Base-by-base conservation (phyloP, 2,888 invertebrate species). In the Argyresthia goedartella region DNA sequence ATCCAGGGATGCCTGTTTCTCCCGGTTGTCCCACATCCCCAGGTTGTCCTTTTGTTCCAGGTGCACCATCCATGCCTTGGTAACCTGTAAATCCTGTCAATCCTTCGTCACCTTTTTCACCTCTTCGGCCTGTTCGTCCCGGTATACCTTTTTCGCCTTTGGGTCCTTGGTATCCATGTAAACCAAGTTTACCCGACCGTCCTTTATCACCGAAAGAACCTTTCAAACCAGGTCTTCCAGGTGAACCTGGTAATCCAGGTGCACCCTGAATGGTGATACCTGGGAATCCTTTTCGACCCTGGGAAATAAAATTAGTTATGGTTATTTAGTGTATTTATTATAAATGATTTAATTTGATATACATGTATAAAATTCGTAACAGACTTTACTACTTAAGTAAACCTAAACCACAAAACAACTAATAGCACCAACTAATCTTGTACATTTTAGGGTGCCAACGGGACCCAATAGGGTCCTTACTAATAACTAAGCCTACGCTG, bases 171-270 rank as follows among this genome's bases (percentile, higher is more conserved):
- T 56, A 57, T 4, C 87, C 87, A 61, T 68, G 73, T 42, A 68
- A 61, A 8, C 90, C 90, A 41, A 74, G 74, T 8, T 76, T 66
- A 51, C 87, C 96, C 76, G 95, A 62, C 25, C 39, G 53, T 13
- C 84, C 96, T 35, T 88, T 35, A 36, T 8, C 52, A n/a, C 84
- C 96, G 34, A 88, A 4, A 15, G 14, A 14, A 44, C 44, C 44
- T 44, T 92, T 90, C 68, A 89, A 90, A 42, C 96, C 96, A 51
- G 90, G 88, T 57, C 88, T 87, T 55, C 96, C 96, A 67, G 90
- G 90, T 0, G 90, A 89, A 25, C 94, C 94, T 44, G 90, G 85
- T 10, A 89, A 73, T 25, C 96, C 96, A 34, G 91, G 86, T 33
- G 90, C 71, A 50, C 96, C 95, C 35, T 91, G 92, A 52, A 68